Conservation (phyloP, 1,140 invertebrate genomes). For the Apis cerana region DNA sequence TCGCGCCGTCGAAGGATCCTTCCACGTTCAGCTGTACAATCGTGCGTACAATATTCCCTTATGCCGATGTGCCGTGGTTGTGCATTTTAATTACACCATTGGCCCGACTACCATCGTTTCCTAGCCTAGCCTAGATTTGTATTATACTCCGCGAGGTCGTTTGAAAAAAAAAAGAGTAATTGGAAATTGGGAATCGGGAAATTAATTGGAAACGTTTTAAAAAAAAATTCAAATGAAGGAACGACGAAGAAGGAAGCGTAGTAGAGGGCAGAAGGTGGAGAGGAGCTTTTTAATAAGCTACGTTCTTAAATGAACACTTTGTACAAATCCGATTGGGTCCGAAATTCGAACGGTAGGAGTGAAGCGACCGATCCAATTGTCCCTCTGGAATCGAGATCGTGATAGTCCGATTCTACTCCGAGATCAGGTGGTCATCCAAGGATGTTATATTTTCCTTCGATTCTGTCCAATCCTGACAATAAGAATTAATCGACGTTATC, state of each 20-base stretch:
- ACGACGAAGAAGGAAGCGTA: not conserved
- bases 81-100: slow-evolving; percentile 10
- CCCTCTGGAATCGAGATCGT: slow-evolving; percentile 57
- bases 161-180: no score
- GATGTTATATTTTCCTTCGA: slow-evolving; percentile 59
- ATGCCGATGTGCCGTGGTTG: not conserved
- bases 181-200: no score
- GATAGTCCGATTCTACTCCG: slow-evolving; percentile 53
- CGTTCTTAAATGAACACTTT: slow-evolving; percentile 37
- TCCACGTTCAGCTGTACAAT: slow-evolving; percentile 16
- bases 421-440: slow-evolving; percentile 34
- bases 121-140: no score
- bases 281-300: slow-evolving; percentile 17
- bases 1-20: slow-evolving; percentile 38
- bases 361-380: slow-evolving; percentile 49
- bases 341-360: slow-evolving; percentile 50
- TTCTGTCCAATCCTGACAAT: slow-evolving; percentile 65
- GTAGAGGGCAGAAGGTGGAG: not conserved
- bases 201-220: no score
- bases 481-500: slow-evolving; percentile 70
- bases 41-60: slow-evolving; percentile 19
- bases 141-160: no score
- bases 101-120: not conserved
- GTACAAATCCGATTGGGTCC: slow-evolving; percentile 39
- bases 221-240: not conserved